Percentiles rank a stretch among this genome's conserved stretches.
These are phyloP conservation scores for Atrichornis clamosus DNA, from an alignment of 2,113 vertebrate genomes.

Conservation along the genomic window DNA sequence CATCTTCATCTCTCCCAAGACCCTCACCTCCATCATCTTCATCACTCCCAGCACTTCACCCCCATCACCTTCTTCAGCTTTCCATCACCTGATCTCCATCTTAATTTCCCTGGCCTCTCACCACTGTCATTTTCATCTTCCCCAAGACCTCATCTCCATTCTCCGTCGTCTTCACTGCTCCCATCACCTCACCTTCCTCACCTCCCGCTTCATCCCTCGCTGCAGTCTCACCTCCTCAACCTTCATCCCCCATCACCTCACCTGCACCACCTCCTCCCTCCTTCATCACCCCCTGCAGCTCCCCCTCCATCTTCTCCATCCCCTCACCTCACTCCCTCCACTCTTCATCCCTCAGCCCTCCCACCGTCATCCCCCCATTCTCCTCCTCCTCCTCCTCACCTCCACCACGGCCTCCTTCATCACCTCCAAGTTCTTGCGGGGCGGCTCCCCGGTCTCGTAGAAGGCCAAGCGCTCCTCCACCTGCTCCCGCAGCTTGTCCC, in stretches of 20 bases:
- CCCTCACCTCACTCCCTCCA: too few species aligned
- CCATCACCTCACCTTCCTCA: too few species aligned
- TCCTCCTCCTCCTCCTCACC: constrained; percentile 61
- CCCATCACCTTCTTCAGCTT: background rate
- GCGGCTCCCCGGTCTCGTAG: constrained; percentile 89
- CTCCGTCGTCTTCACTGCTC: background rate
- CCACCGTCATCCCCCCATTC: background rate
- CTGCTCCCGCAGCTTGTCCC: constrained; percentile 90
- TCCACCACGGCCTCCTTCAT: constrained; percentile 90
- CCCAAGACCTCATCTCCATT: background rate
- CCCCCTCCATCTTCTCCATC: too few species aligned
- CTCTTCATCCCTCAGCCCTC: background rate
- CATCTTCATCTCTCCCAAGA: too few species aligned
- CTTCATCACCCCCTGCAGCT: too few species aligned
- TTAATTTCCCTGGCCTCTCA: too few species aligned
- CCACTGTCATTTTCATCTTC: too few species aligned
- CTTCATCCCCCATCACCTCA: too few species aligned
- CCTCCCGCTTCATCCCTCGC: too few species aligned
- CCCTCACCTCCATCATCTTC: background rate
- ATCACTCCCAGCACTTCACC: background rate
- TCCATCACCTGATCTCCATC: background rate
- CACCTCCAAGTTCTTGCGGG: constrained; percentile 91
- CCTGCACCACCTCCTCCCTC: too few species aligned
- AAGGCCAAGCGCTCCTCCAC: constrained; percentile 93
- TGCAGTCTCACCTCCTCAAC: too few species aligned